These are phyloP conservation scores for Callaeas wilsoni DNA, from an alignment of 2,113 vertebrate species.

Conservation along the genomic window DNA sequence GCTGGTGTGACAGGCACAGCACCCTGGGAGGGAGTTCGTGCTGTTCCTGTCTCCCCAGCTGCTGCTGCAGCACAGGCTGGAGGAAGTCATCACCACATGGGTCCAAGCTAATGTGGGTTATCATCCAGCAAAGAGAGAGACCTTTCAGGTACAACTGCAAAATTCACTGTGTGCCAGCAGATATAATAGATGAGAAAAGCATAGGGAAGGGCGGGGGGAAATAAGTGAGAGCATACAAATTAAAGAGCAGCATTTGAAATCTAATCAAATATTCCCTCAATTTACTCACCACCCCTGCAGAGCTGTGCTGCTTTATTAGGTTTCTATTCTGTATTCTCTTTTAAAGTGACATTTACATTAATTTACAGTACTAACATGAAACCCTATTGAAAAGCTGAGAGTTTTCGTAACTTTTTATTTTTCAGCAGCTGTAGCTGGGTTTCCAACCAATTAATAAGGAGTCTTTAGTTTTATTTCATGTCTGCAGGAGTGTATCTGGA, in stretches of 20 bases:
- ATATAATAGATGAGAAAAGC: conserved; percentile 3
- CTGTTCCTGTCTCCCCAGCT: background rate
- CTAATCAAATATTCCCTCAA: conserved; percentile 69
- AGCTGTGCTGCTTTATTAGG: conserved; percentile 64
- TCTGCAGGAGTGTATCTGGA: conserved; percentile 20
- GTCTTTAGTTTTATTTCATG: conserved; percentile 64
- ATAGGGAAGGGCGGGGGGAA: background rate
- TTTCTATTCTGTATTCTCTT: conserved; percentile 68
- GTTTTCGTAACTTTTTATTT: conserved; percentile 57
- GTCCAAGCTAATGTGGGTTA: background rate
- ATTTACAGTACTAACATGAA: conserved; percentile 65
- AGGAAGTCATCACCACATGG: background rate
- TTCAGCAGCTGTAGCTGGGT: conserved; percentile 3
- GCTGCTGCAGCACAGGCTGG: background rate
- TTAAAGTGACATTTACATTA: conserved; percentile 72
- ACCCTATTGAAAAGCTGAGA: conserved; percentile 51
- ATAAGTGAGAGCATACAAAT: conserved; percentile 52
- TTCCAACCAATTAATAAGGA: conserved; percentile 57
- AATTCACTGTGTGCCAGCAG: background rate
- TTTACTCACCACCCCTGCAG: conserved; percentile 61
- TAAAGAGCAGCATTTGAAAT: conserved; percentile 69
- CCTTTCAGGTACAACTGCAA: background rate
- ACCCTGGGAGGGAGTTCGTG: fast-evolving
- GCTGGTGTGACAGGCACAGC: too few species aligned
- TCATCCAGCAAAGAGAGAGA: background rate